Conservation (phyloP, 2,888 invertebrate species). For the Blera fallax region DNA sequence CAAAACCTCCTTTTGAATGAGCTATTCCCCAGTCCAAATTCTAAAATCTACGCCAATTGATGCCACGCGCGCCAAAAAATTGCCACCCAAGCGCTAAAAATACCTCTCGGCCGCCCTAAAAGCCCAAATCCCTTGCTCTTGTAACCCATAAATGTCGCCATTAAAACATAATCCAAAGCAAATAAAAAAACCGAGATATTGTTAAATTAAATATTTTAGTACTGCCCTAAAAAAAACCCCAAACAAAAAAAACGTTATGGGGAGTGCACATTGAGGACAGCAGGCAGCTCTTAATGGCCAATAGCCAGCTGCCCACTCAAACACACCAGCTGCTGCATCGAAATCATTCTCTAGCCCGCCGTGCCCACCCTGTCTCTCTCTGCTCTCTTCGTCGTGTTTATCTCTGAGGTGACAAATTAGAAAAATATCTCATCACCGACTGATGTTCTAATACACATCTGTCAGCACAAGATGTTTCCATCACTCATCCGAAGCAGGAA, state of each 20-base stretch:
- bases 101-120: conserved; percentile 31
- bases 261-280: conserved; percentile 53
- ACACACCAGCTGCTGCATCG: conserved; percentile 41
- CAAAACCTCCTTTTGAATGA: not conserved
- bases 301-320: conserved; percentile 47
- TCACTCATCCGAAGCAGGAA: conserved; percentile 3
- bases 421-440: not conserved
- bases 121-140: conserved; percentile 56
- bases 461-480: conserved; percentile 2
- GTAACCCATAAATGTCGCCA: conserved; percentile 63
- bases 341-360: not conserved
- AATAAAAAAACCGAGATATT: conserved; percentile 7
- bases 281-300: conserved; percentile 32
- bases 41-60: not conserved
- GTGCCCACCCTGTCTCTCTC: not conserved
- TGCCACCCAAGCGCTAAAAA: conserved; percentile 22
- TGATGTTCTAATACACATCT: conserved; percentile 31
- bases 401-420: conserved; percentile 49
- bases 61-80: not conserved
- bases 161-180: not conserved
- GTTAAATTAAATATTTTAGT: conserved; percentile 47
- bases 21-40: not conserved
- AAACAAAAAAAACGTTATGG: too few species aligned
- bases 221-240: conserved; percentile 39
- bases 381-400: not conserved